Conservation (phyloP, 2,113 vertebrate species). For the Peromyscus maniculatus region DNA sequence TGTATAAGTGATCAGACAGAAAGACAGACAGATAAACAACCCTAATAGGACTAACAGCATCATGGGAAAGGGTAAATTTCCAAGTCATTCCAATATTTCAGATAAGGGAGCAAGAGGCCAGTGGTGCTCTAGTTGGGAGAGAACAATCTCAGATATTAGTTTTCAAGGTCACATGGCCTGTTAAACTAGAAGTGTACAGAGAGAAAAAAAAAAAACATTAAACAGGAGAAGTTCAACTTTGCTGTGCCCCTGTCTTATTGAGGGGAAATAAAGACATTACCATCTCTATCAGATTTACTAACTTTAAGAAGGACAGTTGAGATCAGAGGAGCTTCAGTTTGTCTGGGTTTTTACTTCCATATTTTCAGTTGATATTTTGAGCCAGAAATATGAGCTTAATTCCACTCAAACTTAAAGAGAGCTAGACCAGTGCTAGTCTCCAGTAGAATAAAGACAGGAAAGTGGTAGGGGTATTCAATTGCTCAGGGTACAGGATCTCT, state of each 20-base stretch:
- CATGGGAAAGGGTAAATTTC: not conserved
- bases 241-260: not conserved
- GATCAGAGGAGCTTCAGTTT: not conserved
- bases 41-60: not conserved
- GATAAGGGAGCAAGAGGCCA: not conserved
- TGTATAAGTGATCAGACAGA: not conserved
- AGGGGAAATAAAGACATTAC: not conserved
- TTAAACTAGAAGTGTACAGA: not conserved
- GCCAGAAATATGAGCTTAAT: not conserved
- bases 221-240: no score
- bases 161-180: not conserved
- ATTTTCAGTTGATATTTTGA: not conserved
- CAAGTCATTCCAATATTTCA: not conserved
- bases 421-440: not conserved
- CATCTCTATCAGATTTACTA: not conserved
- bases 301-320: not conserved
- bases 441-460: not conserved
- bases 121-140: not conserved
- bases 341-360: not conserved
- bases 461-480: not conserved
- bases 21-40: not conserved
- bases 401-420: constrained; percentile 3
- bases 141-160: not conserved
- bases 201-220: not conserved
- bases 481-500: not conserved